These are phyloP conservation scores for Xyrauchen texanus DNA, from an alignment of 2,113 vertebrate species.

Conservation along the genomic window DNA sequence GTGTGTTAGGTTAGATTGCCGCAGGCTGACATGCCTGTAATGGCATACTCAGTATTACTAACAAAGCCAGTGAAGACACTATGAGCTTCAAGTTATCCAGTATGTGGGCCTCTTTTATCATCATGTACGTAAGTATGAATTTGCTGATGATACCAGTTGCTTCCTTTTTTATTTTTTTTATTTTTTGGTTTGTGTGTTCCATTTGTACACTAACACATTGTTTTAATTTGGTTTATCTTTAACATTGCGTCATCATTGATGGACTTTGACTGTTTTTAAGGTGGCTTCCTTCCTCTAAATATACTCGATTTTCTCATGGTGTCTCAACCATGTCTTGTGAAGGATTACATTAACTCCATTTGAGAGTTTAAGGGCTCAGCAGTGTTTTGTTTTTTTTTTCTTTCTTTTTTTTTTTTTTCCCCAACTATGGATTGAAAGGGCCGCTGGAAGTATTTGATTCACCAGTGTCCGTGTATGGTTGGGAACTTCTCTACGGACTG, in stretches of 20 bases:
- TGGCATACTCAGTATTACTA: constrained; percentile 17
- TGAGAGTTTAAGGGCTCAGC: constrained; percentile 51
- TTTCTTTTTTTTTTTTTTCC: constrained; percentile 70
- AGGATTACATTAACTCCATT: constrained; percentile 28
- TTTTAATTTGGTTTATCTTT: constrained; percentile 73
- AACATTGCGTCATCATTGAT: constrained; percentile 76
- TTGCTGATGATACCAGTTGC: constrained; percentile 85
- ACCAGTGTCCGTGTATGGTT: constrained; percentile 76
- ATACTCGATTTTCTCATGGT: constrained; percentile 44
- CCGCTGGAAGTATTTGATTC: constrained; percentile 80
- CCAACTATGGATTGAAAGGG: constrained; percentile 75
- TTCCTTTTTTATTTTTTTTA: background rate
- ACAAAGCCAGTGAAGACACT: constrained; percentile 76
- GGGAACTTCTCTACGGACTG: constrained; percentile 87
- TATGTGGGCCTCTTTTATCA: constrained; percentile 79
- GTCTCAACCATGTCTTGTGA: background rate
- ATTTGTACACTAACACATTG: constrained; percentile 62
- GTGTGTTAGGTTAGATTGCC: background rate
- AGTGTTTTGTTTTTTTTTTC: background rate
- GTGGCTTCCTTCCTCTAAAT: constrained; percentile 43
- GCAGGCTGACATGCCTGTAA: background rate
- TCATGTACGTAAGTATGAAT: constrained; percentile 98
- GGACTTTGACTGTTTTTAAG: constrained; percentile 79
- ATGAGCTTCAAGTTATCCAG: constrained; percentile 59
- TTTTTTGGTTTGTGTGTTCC: constrained; percentile 52